These are phyloP conservation scores for Sinotaia quadrata DNA, from an alignment of 2,888 invertebrate genomes.

Conservation along the genomic window DNA sequence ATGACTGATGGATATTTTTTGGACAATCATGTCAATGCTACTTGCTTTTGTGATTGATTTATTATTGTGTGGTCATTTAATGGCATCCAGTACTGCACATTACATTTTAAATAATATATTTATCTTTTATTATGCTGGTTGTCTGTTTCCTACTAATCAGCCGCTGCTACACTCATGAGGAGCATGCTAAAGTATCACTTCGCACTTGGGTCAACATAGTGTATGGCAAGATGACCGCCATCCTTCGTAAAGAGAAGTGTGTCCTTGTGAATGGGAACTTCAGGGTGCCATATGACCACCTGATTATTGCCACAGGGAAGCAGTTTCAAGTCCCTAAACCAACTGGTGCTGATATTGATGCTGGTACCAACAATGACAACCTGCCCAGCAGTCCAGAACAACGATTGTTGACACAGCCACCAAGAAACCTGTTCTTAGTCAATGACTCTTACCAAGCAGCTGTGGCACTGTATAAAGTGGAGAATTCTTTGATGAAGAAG, in stretches of 20 bases:
- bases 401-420: slow-evolving; percentile 51
- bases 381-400: slow-evolving; percentile 55
- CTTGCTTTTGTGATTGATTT: too few relatives aligned
- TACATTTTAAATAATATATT: too few relatives aligned
- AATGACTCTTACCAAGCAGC: slow-evolving; percentile 71
- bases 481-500: slow-evolving; percentile 57
- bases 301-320: slow-evolving; percentile 68
- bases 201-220: slow-evolving; percentile 80
- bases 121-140: too few relatives aligned
- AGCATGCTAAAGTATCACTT: slow-evolving; percentile 76
- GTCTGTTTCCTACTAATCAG: slow-evolving; percentile 38
- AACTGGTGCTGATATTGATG: slow-evolving; percentile 55
- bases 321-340: slow-evolving; percentile 69
- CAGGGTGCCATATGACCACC: slow-evolving; percentile 70
- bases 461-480: slow-evolving; percentile 63
- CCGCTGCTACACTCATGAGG: slow-evolving; percentile 65
- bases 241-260: slow-evolving; percentile 55
- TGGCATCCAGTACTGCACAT: too few relatives aligned
- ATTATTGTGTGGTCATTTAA: too few relatives aligned
- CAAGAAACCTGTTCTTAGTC: slow-evolving; percentile 66
- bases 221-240: slow-evolving; percentile 70
- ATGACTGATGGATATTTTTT: too few relatives aligned
- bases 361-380: slow-evolving; percentile 42
- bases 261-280: slow-evolving; percentile 17
- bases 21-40: too few relatives aligned